Evolutionary conservation across 2,888 invertebrate species (phyloP).

Genomic region (Dolomedes plantarius): DNA sequence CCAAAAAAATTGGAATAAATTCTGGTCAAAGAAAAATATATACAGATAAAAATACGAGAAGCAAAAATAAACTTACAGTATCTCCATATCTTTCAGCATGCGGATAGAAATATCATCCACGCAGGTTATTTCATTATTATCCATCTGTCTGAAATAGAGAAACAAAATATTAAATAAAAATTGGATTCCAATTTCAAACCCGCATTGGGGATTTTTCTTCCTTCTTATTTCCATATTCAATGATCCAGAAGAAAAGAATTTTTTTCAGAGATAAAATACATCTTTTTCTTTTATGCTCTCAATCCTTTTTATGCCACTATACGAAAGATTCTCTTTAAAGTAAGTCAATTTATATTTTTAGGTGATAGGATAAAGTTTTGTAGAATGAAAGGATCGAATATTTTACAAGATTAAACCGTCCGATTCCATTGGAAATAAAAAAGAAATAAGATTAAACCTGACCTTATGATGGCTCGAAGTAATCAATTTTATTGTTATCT

Average conservation of each 20-base stretch:
- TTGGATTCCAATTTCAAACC: slow-evolving; percentile 19
- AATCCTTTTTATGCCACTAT: not conserved
- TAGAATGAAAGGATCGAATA: not conserved
- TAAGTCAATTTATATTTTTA: not conserved
- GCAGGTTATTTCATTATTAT: slow-evolving; percentile 95
- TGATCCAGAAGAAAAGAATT: not conserved
- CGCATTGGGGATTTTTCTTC: not conserved
- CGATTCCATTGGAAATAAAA: too few relatives aligned
- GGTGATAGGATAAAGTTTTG: not conserved
- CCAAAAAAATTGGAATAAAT: too few relatives aligned
- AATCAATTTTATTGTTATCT: too few relatives aligned
- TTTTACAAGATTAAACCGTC: too few relatives aligned
- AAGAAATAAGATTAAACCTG: too few relatives aligned
- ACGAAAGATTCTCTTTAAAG: not conserved
- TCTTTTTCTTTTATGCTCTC: not conserved
- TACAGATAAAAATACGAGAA: not conserved
- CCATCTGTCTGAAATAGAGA: slow-evolving; percentile 84
- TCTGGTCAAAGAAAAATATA: too few relatives aligned
- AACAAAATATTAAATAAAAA: slow-evolving; percentile 8
- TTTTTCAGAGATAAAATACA: not conserved
- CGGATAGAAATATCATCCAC: slow-evolving; percentile 93
- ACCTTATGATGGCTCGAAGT: too few relatives aligned
- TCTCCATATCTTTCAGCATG: slow-evolving; percentile 82
- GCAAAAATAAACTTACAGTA: slow-evolving; percentile 85
- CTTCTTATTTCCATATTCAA: not conserved